Base-by-base conservation (phyloP, 2,797 vertebrate genomes). In the Chloroceryle inda region DNA sequence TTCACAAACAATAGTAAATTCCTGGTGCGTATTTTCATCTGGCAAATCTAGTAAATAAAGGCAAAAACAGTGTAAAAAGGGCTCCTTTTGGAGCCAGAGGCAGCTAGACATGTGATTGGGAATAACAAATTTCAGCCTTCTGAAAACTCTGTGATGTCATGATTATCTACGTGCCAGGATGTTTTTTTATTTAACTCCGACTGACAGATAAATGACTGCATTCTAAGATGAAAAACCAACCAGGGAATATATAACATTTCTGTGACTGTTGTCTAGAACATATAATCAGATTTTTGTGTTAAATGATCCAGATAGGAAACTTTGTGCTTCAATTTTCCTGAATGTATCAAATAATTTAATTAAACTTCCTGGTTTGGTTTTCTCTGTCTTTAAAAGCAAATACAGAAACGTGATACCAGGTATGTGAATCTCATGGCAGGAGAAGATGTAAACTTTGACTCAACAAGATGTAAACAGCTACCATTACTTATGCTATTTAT, bases 381-480 rank as follows among this genome's bases (percentile, higher is more conserved):
- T 12, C 24, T 89, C 71, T 44, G 16, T 44, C 50, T 88, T 91
- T 79, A 89, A 89, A 85, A 78, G 12, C 50, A 50, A 61, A 53
- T 50, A 75, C 45, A 69, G 91, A 75, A 94, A 92, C n/a, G 42
- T 1, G 23, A 75, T 84, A 64, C 24, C 5, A 6, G 29, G 69
- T 72, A 47, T 37, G 31, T 59, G 45, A 77, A 45, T 85, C 59
- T 94, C 40, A 37, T 29, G 24, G 23, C 59, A 71, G 64, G 56
- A 80, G 45, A 80, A 80, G 89, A 45, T 80, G 53, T 88, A 91
- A 93, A 94, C 62, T 89, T 92, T 40, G 79, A 55, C 62, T 92
- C 91, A 80, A 89, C 53, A 78, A 88, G 92, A 83, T 81, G 82
- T 84, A 91, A 95, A 92, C 91, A 96, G 44, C 62, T 78, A n/a